Evolutionary conservation across 2,888 invertebrate genomes (phyloP).

Genomic region (Cantharis rufa): DNA sequence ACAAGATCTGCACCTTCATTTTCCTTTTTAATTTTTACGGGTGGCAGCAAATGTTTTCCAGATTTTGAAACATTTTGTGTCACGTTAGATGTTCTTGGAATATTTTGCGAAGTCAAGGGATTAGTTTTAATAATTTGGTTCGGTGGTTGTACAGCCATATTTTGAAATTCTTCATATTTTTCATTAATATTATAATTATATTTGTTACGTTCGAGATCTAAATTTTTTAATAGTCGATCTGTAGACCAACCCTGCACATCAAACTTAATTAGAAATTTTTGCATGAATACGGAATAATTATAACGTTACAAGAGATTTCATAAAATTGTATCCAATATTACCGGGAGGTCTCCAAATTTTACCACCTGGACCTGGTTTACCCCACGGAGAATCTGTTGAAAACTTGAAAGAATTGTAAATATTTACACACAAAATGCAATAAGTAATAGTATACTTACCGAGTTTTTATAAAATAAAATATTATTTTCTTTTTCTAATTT

Average conservation of each 20-base stretch:
- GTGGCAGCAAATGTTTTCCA: conserved; percentile 11
- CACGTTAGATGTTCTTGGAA: background rate
- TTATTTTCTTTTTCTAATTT: conserved; percentile 58
- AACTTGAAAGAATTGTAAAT: conserved; percentile 39
- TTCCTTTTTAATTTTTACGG: conserved; percentile 16
- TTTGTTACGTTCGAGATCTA: conserved; percentile 41
- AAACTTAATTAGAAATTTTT: background rate
- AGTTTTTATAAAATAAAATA: conserved; percentile 59
- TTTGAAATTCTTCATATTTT: conserved; percentile 27
- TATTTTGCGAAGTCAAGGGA: background rate
- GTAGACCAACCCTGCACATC: conserved; percentile 54
- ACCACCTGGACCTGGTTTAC: conserved; percentile 73
- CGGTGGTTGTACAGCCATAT: conserved; percentile 9
- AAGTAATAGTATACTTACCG: conserved; percentile 55
- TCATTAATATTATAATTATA: conserved; percentile 22
- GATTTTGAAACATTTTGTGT: background rate
- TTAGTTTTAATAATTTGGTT: background rate
- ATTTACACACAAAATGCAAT: background rate
- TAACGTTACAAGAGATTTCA: conserved; percentile 73
- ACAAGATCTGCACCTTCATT: conserved; percentile 73
- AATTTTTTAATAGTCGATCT: conserved; percentile 47
- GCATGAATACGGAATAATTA: conserved; percentile 33
- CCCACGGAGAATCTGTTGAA: conserved; percentile 63
- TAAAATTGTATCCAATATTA: conserved; percentile 73
- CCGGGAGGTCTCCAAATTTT: conserved; percentile 75